Evolutionary conservation across 2,113 vertebrate species (phyloP).

Genomic region (Aix galericulata): DNA sequence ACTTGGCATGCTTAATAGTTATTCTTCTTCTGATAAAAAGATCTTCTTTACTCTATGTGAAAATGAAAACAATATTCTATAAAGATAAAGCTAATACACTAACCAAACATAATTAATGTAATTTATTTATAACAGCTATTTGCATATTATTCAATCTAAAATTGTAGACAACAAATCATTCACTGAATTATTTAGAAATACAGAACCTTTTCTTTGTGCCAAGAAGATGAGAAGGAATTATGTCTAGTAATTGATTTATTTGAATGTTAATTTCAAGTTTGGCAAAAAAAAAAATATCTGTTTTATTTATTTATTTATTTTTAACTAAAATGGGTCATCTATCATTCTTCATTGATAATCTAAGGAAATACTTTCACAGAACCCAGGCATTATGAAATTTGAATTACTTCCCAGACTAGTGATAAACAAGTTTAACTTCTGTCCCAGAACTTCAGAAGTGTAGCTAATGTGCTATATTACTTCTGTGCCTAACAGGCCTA

Average conservation of each 20-base stretch:
- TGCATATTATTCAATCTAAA: background rate
- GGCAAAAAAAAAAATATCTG: background rate
- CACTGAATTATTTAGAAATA: background rate
- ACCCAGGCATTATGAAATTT: background rate
- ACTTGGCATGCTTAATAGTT: background rate
- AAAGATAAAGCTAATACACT: background rate
- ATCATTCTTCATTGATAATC: background rate
- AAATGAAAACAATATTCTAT: background rate
- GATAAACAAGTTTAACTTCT: background rate
- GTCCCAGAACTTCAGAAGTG: background rate
- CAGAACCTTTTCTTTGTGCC: background rate
- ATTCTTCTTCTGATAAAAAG: background rate
- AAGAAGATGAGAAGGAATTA: background rate
- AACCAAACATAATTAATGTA: background rate
- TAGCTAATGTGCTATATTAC: background rate
- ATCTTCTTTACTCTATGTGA: background rate
- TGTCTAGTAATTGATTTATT: background rate
- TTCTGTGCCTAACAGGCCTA: background rate
- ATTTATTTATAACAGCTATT: background rate
- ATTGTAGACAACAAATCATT: background rate
- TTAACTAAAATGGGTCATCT: background rate
- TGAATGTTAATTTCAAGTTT: background rate
- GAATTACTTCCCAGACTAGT: background rate
- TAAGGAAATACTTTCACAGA: background rate
- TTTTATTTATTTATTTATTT: background rate